phyloP scores from a whole-genome alignment of 1,140 invertebrate genomes.

The Drosophila ambigua region DNA sequence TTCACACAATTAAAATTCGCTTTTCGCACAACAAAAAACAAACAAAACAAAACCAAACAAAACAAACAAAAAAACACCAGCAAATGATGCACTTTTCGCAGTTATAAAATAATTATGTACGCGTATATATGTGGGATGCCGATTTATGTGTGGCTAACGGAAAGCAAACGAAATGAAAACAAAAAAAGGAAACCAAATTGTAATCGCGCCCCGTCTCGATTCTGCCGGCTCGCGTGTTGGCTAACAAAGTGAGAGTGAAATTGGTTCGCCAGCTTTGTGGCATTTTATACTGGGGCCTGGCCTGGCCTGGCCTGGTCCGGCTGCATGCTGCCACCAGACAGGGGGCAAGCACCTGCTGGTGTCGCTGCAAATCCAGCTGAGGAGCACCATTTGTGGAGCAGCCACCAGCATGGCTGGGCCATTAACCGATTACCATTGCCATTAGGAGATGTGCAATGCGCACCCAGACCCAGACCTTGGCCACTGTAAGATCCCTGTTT shows the following conservation, averaged over 20 bases:
- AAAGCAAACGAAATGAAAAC: constrained; percentile 6
- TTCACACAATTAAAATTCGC: constrained; percentile 48
- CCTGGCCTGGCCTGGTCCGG: no score
- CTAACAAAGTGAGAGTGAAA: constrained; percentile 79
- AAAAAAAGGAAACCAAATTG: neutral
- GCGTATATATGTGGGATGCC: no score
- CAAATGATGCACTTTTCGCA: constrained; percentile 48
- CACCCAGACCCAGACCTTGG: constrained; percentile 3
- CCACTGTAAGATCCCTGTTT: constrained; percentile 26
- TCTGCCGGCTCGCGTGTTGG: constrained; percentile 54
- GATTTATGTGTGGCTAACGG: constrained; percentile 1
- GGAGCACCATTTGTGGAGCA: constrained; percentile 35
- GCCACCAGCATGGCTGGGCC: constrained; percentile 10
- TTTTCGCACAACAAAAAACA: constrained; percentile 18
- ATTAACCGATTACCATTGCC: constrained; percentile 20
- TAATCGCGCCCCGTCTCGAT: constrained; percentile 11
- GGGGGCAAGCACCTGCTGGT: constrained; percentile 72
- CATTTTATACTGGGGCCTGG: constrained; percentile 61
- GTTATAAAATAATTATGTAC: constrained; percentile 25
- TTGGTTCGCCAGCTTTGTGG: constrained; percentile 42
- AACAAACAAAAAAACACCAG: constrained; percentile 19
- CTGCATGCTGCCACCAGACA: constrained; percentile 37
- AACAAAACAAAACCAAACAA: constrained; percentile 5
- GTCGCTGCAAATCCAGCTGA: constrained; percentile 18
- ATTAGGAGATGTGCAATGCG: neutral